Evolutionary conservation across 2,888 invertebrate species (phyloP), one percentile per base, ranked within the genome.

Genomic region (Rugalucina vietnamica): DNA sequence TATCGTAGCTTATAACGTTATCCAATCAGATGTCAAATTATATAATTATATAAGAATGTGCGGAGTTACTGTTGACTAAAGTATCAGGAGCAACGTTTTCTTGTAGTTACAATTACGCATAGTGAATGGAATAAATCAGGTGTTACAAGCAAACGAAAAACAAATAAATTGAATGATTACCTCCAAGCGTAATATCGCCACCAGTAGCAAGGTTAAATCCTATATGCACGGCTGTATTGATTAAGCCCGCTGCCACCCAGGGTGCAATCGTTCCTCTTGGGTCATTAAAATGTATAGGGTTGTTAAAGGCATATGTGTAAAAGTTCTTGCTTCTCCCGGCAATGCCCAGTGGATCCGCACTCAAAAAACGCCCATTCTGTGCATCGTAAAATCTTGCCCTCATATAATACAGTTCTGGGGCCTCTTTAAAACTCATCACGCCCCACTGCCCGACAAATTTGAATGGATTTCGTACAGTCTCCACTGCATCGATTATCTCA

Each of bases 381-480:
- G 77, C 34, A 32, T 84, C 81, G 43, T 84, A 84, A 36, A 84
- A 50, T 29, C 81, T 36, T 24, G 75, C 24, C 24, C 84, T 74
- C 81, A 81, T 75, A 14, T 49, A 81, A 54, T 43, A 76, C 12
- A 76, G 54, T 10, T 70, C 81, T 4, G 81, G 39, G 34, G 70
- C 54, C 71, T 75, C 75, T 29, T 54, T 24, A 69, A 84, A 57
- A n/a, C 70, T 54, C 27, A 84, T 24, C 18, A 78, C 81, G 0
- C 84, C 84, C 81, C 81, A 84, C 39, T 84, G 81, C 60, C 84
- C 84, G 32, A 81, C 54, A 71, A 71, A 84, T 2, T 73, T 78
- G 60, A 78, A 84, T 24, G 73, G 18, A 34, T 76, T 76, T 18
- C 34, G 34, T 0, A 77, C 5, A 10, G 24, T 37, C 49, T 78